These are phyloP conservation scores for Balanococcus diminutus DNA, from an alignment of 2,888 invertebrate genomes.

Conservation along the genomic window DNA sequence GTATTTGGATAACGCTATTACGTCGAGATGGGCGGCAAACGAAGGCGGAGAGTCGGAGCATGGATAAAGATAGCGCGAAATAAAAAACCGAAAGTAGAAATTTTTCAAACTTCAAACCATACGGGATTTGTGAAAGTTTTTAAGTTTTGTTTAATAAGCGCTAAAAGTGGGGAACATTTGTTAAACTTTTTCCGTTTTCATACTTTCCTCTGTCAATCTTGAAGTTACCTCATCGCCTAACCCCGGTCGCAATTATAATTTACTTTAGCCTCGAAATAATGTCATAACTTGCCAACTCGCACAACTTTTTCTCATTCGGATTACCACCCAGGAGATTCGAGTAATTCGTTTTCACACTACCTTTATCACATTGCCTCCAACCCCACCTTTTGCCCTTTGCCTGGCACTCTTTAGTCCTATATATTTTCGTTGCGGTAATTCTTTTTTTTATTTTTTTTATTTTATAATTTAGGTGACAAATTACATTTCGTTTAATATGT, in stretches of 20 bases:
- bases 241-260: constrained; percentile 54
- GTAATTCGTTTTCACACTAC: constrained; percentile 53
- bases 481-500: constrained; percentile 45
- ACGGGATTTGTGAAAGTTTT: constrained; percentile 44
- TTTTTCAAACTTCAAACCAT: constrained; percentile 49
- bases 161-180: constrained; percentile 50
- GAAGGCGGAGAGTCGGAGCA: background rate
- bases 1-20: background rate
- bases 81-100: constrained; percentile 9
- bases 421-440: constrained; percentile 20
- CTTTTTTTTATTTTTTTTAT: constrained; percentile 22
- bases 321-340: constrained; percentile 50
- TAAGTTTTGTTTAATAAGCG: constrained; percentile 53
- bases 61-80: background rate
- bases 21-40: background rate
- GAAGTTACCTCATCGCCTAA: constrained; percentile 53
- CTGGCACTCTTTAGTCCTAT: constrained; percentile 5
- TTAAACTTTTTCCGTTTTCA: constrained; percentile 54
- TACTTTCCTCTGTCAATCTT: constrained; percentile 53
- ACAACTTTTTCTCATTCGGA: constrained; percentile 52
- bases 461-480: constrained; percentile 45
- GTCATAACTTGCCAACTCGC: constrained; percentile 52
- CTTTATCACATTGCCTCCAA: constrained; percentile 46
- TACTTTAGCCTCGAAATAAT: constrained; percentile 53
- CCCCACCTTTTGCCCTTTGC: background rate